phyloP scores from a whole-genome alignment of 2,888 invertebrate species.

The Digitonthophagus gazella region DNA sequence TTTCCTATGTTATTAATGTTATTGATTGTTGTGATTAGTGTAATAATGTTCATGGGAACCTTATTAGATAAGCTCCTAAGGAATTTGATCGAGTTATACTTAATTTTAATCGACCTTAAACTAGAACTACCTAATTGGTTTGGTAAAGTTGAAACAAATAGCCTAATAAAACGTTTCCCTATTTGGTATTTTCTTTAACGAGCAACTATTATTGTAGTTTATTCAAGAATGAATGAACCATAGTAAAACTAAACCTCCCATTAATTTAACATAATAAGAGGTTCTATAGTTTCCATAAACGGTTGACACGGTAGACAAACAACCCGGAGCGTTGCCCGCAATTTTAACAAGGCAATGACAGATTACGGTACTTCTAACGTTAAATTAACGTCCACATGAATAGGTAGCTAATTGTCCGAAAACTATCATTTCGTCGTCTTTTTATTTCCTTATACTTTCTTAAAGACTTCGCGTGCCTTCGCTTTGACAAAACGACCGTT shows the following conservation, averaged over 20 bases:
- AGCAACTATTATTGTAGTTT: too few species aligned
- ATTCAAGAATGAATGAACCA: too few species aligned
- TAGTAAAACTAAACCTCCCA: too few species aligned
- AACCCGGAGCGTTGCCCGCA: neutral
- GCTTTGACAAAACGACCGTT: neutral
- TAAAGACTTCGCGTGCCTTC: conserved; percentile 1
- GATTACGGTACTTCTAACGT: conserved; percentile 3
- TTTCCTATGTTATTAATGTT: neutral
- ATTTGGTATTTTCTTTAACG: too few species aligned
- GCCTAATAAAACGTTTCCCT: too few species aligned
- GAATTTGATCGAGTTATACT: too few species aligned
- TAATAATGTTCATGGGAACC: too few species aligned
- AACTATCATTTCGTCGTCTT: neutral
- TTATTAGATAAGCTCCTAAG: too few species aligned
- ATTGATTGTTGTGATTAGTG: neutral
- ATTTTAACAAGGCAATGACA: neutral
- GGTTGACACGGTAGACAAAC: neutral
- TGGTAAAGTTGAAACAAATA: too few species aligned
- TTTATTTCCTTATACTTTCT: neutral
- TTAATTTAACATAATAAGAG: neutral
- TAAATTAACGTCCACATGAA: conserved; percentile 10
- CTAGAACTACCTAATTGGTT: too few species aligned
- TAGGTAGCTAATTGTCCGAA: conserved; percentile 8
- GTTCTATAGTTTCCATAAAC: neutral
- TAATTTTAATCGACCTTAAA: too few species aligned